These are phyloP conservation scores for Archaeoteleia sp. DNA, from an alignment of 2,888 invertebrate genomes.

Conservation along the genomic window DNA sequence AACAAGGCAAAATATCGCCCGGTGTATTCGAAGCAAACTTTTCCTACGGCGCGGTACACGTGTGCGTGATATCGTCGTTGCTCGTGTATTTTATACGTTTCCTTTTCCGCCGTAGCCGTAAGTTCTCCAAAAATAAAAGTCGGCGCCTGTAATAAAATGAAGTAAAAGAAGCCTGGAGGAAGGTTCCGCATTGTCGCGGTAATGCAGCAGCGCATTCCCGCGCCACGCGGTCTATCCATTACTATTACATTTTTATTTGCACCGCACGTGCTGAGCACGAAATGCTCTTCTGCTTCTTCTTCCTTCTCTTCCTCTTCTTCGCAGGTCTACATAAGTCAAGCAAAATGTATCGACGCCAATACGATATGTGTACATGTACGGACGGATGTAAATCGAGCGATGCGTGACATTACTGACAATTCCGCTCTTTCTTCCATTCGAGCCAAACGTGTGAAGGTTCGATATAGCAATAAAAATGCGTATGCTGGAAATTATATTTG, in stretches of 20 bases:
- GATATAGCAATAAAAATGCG: no score
- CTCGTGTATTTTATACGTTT: constrained; percentile 41
- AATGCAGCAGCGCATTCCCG: constrained; percentile 57
- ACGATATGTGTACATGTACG: constrained; percentile 4
- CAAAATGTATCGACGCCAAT: constrained; percentile 11
- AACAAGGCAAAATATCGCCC: no score
- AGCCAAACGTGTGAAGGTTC: no score
- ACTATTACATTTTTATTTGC: constrained; percentile 62
- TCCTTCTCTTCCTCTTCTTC: constrained; percentile 14
- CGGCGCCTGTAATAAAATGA: constrained; percentile 57
- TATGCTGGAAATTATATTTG: no score
- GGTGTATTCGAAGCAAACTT: neutral
- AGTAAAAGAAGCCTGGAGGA: constrained; percentile 52
- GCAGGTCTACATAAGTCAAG: constrained; percentile 20
- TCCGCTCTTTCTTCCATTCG: no score
- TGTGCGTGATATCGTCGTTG: constrained; percentile 17
- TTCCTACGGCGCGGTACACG: neutral
- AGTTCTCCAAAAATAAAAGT: constrained; percentile 56
- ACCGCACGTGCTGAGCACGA: constrained; percentile 45
- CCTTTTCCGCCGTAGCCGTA: constrained; percentile 44
- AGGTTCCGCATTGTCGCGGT: constrained; percentile 60
- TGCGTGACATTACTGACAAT: neutral
- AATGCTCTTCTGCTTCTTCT: constrained; percentile 33
- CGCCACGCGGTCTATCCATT: constrained; percentile 58
- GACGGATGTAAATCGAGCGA: neutral